Base-by-base conservation (phyloP, 2,888 invertebrate species). In the Callimorpha dominula region DNA sequence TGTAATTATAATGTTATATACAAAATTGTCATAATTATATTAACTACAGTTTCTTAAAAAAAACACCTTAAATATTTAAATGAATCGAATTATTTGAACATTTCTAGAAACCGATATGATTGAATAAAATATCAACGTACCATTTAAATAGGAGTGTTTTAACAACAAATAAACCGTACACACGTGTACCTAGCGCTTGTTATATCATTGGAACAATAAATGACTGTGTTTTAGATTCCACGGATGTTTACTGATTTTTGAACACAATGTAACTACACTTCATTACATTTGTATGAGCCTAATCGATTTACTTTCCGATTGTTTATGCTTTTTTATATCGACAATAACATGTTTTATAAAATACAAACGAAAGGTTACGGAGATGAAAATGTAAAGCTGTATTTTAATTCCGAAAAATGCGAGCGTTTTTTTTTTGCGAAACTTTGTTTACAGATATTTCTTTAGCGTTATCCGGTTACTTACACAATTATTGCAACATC, bases 281-380 rank as follows among this genome's bases (percentile, higher is more conserved):
- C 68, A 75, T 70, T 78, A 70, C 43, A 72, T 77, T 81, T 72
- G 72, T 79, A 78, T 74, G 73, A 75, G 73, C 68, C 75, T 81
- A 83, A 85, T 83, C 79, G 78, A 84, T 84, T 84, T 82, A 67
- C 65, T 77, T 81, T 80, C 68, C 63, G 71, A 82, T 85, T 82
- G 81, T 83, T 78, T 79, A 82, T 73, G 81, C 78, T 77, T 79
- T 76, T 70, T 74, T 72, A 70, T 75, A 76, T 68, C 63, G 52
- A 78, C 31, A 71, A 65, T 70, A 70, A 72, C 70, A 69, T 72
- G 43, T 71, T 67, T 68, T 65, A 71, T 63, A 52, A 64, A 70
- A 77, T 72, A 57, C 69, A 73, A 54, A 20, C n/a, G 8, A 9
- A 52, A 54, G n/a, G 20, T n/a, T 54, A 54, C 4, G n/a, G 17